Conservation (phyloP, 2,888 invertebrate species). For the Zaprionus obscuricornis region DNA sequence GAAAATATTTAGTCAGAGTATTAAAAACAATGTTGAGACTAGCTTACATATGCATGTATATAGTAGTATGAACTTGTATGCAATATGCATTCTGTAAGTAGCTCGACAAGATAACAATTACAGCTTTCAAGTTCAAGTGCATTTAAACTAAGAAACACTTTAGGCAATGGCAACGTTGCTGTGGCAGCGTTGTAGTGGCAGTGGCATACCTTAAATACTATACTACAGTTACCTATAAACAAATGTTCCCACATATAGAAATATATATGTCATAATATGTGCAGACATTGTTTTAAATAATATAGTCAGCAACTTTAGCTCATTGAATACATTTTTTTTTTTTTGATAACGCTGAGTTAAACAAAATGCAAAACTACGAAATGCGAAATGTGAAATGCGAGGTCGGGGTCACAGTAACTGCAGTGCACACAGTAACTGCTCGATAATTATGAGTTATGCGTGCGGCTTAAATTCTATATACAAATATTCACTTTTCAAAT, state of each 20-base stretch:
- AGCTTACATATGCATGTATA: conserved; percentile 1
- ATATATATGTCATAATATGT: neutral
- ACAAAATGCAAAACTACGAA: too few relatives aligned
- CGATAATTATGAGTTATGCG: conserved; percentile 1
- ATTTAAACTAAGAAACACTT: conserved; percentile 54
- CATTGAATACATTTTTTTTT: too few relatives aligned
- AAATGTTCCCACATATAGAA: neutral
- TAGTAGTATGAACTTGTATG: neutral
- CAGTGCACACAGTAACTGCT: neutral
- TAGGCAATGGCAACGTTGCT: too few relatives aligned
- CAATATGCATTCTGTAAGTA: conserved; percentile 1
- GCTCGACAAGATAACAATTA: conserved; percentile 39
- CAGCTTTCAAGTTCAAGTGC: conserved; percentile 70
- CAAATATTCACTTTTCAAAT: too few relatives aligned
- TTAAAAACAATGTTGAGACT: conserved; percentile 12
- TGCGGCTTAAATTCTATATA: too few relatives aligned
- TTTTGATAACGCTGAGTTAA: conserved; percentile 27
- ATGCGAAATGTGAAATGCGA: too few relatives aligned
- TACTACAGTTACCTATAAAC: neutral
- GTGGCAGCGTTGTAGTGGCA: too few relatives aligned
- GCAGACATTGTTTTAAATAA: conserved; percentile 27
- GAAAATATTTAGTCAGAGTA: conserved; percentile 30
- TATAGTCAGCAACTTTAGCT: conserved; percentile 10
- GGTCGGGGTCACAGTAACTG: conserved; percentile 24
- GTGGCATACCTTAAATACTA: too few relatives aligned